These are phyloP conservation scores for Meiosimyza platycephala DNA, from an alignment of 2,888 invertebrate species.

Conservation along the genomic window DNA sequence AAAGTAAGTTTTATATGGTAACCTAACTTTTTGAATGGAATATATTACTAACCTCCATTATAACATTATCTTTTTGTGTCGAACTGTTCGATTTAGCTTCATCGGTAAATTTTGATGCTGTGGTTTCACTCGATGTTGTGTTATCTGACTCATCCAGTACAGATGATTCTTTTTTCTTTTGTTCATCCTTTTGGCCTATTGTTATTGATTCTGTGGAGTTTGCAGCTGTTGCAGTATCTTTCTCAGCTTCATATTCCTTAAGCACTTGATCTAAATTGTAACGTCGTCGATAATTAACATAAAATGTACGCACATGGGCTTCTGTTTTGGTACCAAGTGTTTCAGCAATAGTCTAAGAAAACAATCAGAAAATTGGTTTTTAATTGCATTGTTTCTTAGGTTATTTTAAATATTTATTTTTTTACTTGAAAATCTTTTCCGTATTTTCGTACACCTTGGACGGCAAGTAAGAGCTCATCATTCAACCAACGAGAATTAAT, in stretches of 20 bases:
- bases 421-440: conserved; percentile 85
- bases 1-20: neutral
- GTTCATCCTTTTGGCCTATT: conserved; percentile 34
- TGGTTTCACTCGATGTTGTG: conserved; percentile 52
- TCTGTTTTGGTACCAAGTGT: conserved; percentile 95
- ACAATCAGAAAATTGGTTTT: conserved; percentile 77
- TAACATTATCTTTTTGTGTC: conserved; percentile 47
- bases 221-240: conserved; percentile 44
- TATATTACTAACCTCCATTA: conserved; percentile 54
- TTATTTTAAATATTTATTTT: neutral
- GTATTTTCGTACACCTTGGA: conserved; percentile 86
- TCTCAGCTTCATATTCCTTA: conserved; percentile 85
- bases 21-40: neutral
- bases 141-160: conserved; percentile 65
- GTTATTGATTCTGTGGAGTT: conserved; percentile 28
- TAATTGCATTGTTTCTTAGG: neutral
- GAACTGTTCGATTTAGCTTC: conserved; percentile 43
- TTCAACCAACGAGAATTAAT: conserved; percentile 92
- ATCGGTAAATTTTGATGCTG: conserved; percentile 46
- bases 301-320: conserved; percentile 91
- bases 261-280: conserved; percentile 89
- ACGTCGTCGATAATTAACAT: conserved; percentile 88
- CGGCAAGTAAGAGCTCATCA: conserved; percentile 90
- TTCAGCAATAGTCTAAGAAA: conserved; percentile 93
- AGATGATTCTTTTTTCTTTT: conserved; percentile 36